Evolutionary conservation across 2,797 vertebrate genomes (phyloP).

Genomic region (Poliocrania exsul): DNA sequence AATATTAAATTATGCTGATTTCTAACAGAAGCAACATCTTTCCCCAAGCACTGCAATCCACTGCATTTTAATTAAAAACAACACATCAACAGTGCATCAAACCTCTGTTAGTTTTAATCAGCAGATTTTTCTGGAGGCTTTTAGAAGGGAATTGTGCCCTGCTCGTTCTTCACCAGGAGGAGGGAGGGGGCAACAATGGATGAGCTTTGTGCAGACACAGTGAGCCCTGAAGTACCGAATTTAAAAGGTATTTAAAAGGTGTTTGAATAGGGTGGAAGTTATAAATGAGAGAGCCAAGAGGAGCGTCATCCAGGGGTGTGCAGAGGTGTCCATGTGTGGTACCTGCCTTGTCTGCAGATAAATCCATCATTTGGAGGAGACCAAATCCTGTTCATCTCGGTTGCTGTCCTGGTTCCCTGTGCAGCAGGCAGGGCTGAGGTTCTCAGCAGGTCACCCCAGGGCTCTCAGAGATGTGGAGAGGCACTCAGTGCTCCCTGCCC

Average conservation of each 20-base stretch:
- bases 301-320: rapidly evolving
- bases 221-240: background rate
- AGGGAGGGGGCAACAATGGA: background rate
- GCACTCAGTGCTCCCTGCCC: background rate
- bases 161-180: background rate
- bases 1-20: slow-evolving; percentile 24
- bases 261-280: background rate
- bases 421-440: background rate
- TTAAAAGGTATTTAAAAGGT: background rate
- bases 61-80: slow-evolving; percentile 25
- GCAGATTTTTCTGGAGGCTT: slow-evolving; percentile 5
- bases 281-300: background rate
- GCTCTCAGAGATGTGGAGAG: rapidly evolving
- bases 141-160: background rate
- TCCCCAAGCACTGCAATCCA: background rate
- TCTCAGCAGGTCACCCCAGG: background rate
- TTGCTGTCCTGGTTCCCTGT: background rate
- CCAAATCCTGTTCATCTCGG: background rate
- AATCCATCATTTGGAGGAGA: background rate
- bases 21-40: background rate
- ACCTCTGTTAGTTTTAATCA: slow-evolving; percentile 1
- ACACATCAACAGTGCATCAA: background rate
- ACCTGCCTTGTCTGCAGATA: rapidly evolving
- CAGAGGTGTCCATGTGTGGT: background rate
- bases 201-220: background rate